phyloP scores from a whole-genome alignment of 2,888 invertebrate genomes.

The Selenia dentaria region DNA sequence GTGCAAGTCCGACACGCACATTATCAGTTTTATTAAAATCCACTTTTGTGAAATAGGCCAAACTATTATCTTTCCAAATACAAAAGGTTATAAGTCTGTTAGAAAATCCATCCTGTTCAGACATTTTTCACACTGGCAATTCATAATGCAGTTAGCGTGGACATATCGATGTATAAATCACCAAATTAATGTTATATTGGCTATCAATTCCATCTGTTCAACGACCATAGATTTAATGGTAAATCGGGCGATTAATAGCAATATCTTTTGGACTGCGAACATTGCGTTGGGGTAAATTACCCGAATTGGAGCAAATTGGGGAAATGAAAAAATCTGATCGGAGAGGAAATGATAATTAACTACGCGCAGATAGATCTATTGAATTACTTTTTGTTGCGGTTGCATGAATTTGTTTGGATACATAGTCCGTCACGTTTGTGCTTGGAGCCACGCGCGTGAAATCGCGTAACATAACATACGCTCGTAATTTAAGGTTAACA shows the following conservation, averaged over 20 bases:
- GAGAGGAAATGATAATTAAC: conserved; percentile 25
- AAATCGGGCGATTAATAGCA: conserved; percentile 33
- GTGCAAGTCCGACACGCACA: too few relatives aligned
- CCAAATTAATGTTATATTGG: conserved; percentile 21
- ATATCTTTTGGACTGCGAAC: conserved; percentile 34
- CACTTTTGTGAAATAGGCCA: too few relatives aligned
- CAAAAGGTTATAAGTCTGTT: too few relatives aligned
- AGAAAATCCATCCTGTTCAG: too few relatives aligned
- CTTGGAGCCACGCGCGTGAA: too few relatives aligned
- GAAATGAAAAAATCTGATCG: conserved; percentile 25
- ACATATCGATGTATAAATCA: conserved; percentile 17
- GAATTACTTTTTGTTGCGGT: conserved; percentile 19
- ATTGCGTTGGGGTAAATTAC: conserved; percentile 31
- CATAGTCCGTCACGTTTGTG: too few relatives aligned
- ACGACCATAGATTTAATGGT: conserved; percentile 28
- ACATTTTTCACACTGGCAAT: background rate
- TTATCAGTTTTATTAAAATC: too few relatives aligned
- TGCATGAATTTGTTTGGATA: conserved; percentile 8
- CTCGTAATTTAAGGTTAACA: too few relatives aligned
- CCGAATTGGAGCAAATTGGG: conserved; percentile 28
- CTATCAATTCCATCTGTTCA: conserved; percentile 30
- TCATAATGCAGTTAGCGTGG: background rate
- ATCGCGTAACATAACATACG: too few relatives aligned
- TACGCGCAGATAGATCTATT: conserved; percentile 21
- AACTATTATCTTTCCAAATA: too few relatives aligned